Percentiles rank a stretch among this genome's conserved stretches.
Evolutionary conservation across 2,888 invertebrate genomes (phyloP).

Genomic region (Halocaridina rubra): DNA sequence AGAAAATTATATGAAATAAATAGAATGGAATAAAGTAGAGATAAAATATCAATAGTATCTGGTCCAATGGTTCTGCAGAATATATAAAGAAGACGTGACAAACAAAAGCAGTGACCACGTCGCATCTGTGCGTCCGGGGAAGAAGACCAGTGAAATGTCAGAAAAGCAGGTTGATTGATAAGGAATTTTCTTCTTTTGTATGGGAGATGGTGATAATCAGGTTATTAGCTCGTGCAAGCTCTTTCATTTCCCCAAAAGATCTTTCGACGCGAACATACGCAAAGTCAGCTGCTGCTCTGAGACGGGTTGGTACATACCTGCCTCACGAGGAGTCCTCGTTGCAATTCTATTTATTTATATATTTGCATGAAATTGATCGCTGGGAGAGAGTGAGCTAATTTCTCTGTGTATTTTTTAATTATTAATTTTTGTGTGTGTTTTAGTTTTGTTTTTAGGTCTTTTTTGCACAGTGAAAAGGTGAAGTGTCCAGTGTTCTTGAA

Average conservation of each 20-base stretch:
- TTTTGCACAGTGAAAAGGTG: not conserved
- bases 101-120: not conserved
- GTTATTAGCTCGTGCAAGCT: not conserved
- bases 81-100: not conserved
- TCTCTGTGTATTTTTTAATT: not conserved
- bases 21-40: too few species aligned
- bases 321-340: not conserved
- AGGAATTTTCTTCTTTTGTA: not conserved
- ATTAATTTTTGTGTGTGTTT: not conserved
- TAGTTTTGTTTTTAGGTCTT: not conserved
- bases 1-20: too few species aligned
- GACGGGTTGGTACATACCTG: slow-evolving; percentile 14
- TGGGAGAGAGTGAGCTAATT: not conserved
- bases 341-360: not conserved
- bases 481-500: too few species aligned
- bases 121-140: not conserved
- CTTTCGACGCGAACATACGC: slow-evolving; percentile 4
- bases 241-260: not conserved
- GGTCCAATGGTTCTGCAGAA: not conserved
- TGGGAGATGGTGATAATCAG: not conserved
- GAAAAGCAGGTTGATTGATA: slow-evolving; percentile 1
- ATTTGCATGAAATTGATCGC: not conserved
- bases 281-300: not conserved
- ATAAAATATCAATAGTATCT: too few species aligned
- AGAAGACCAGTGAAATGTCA: not conserved